These are phyloP conservation scores for Drosophila lowei DNA, from an alignment of 1,140 invertebrate species.

Conservation along the genomic window DNA sequence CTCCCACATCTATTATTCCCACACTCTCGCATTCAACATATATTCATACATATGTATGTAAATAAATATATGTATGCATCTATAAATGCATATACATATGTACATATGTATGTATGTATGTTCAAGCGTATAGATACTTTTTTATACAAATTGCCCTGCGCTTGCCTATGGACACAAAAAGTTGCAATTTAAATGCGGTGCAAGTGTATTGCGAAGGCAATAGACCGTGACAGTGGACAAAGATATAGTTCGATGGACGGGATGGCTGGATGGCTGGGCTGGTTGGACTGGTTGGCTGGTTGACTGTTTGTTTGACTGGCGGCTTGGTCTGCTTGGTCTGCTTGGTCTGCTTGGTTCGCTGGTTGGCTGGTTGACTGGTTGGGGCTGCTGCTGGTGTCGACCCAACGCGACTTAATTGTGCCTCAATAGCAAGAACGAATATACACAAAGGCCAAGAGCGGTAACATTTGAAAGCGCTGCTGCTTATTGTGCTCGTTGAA, in stretches of 20 bases:
- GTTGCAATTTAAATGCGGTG: slow-evolving; percentile 47
- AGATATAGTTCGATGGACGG: slow-evolving; percentile 60
- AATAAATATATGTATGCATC: neutral
- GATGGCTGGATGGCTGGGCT: slow-evolving; percentile 20
- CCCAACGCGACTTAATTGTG: slow-evolving; percentile 64
- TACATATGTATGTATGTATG: slow-evolving; percentile 6
- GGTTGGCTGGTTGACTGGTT: slow-evolving; percentile 26
- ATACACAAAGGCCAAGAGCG: slow-evolving; percentile 41
- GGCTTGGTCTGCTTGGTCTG: slow-evolving; percentile 9
- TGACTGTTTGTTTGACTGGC: slow-evolving; percentile 31
- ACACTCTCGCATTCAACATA: too few relatives aligned
- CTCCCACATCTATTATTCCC: too few relatives aligned
- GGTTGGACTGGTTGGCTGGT: slow-evolving; percentile 4
- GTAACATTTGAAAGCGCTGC: slow-evolving; percentile 27
- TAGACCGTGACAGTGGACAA: slow-evolving; percentile 71
- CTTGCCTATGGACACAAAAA: slow-evolving; percentile 9
- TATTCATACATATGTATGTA: too few relatives aligned
- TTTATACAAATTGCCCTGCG: neutral
- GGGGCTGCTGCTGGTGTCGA: slow-evolving; percentile 10
- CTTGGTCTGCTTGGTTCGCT: slow-evolving; percentile 24
- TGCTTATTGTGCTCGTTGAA: slow-evolving; percentile 39
- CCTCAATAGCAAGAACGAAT: slow-evolving; percentile 49
- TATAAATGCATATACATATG: neutral
- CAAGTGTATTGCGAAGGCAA: slow-evolving; percentile 61
- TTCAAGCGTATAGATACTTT: slow-evolving; percentile 2